Evolutionary conservation across 2,113 vertebrate species (phyloP).

Genomic region (Chaetura pelagica): DNA sequence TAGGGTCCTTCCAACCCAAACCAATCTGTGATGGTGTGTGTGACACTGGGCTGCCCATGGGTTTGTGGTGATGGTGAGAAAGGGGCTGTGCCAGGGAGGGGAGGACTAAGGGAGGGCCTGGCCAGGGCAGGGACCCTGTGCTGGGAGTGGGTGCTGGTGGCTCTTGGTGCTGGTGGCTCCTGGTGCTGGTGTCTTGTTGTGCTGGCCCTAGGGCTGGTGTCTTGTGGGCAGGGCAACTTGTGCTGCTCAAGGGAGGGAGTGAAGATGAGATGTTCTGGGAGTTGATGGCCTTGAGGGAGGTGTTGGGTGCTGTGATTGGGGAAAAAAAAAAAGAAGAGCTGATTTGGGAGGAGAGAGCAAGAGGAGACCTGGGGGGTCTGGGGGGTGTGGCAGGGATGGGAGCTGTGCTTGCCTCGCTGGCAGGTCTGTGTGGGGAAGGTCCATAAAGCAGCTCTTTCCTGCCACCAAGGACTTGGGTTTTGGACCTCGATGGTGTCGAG

Average conservation of each 20-base stretch:
- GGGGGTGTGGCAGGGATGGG: neutral
- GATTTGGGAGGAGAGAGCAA: neutral
- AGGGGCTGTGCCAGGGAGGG: fast-evolving
- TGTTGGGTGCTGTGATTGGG: fast-evolving
- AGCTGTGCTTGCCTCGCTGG: fast-evolving
- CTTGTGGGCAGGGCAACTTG: fast-evolving
- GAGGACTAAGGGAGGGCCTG: no score
- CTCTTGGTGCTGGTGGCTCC: no score
- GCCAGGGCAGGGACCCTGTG: neutral
- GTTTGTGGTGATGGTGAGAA: neutral
- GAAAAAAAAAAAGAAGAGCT: neutral
- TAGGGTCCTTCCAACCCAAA: no score
- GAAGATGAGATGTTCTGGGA: neutral
- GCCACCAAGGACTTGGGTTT: fast-evolving
- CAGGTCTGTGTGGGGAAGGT: neutral
- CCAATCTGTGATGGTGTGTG: neutral
- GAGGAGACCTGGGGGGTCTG: fast-evolving
- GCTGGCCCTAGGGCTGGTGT: neutral
- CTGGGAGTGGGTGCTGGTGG: neutral
- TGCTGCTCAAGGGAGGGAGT: neutral
- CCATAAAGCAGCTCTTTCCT: neutral
- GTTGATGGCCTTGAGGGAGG: neutral
- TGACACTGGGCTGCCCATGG: fast-evolving
- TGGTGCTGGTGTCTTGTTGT: neutral
- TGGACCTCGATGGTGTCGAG: neutral